phyloP scores from a whole-genome alignment of 2,797 vertebrate genomes.

The Petrocephalus schoutedeni region DNA sequence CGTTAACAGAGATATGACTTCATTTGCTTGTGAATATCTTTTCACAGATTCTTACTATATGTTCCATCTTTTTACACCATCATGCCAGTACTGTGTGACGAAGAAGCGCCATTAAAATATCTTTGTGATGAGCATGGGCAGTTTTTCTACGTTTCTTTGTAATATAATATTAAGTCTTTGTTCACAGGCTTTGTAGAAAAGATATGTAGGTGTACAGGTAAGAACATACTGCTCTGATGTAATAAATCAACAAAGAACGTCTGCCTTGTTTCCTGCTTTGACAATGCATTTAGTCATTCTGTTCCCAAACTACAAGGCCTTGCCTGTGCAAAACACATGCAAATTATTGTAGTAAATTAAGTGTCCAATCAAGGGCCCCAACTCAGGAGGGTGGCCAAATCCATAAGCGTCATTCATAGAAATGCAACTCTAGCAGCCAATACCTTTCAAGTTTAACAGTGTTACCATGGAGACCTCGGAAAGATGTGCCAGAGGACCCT shows the following conservation, averaged over 20 bases:
- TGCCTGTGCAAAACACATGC: neutral
- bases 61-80: neutral
- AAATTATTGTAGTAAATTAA: constrained; percentile 11
- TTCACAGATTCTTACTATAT: neutral
- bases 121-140: neutral
- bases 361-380: neutral
- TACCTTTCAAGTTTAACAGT: constrained; percentile 34
- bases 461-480: constrained; percentile 35
- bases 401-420: neutral
- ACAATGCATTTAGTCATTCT: constrained; percentile 9
- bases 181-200: neutral
- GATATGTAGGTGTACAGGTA: neutral
- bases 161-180: neutral
- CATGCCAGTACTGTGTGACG: neutral
- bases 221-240: neutral
- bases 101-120: neutral
- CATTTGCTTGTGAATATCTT: neutral
- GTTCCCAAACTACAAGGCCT: neutral
- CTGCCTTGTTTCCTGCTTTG: neutral
- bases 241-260: neutral
- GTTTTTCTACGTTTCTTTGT: neutral
- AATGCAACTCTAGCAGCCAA: constrained; percentile 32
- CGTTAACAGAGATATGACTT: neutral
- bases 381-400: neutral
- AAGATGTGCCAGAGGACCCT: constrained; percentile 25